Conservation (phyloP, 2,797 vertebrate species). For the Lateolabrax maculatus region DNA sequence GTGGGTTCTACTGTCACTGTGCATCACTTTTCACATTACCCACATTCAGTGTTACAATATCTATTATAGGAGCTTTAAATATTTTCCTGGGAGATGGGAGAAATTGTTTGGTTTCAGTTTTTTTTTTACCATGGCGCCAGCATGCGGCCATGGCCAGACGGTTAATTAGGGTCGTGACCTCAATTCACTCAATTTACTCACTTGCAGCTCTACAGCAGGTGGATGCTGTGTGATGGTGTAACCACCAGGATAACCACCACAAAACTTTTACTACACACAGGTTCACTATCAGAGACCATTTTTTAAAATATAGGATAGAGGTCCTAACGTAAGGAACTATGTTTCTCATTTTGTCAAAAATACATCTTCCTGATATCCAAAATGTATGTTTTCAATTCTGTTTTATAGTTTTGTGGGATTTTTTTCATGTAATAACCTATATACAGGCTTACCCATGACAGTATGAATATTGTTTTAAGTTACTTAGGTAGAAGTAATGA, state of each 20-base stretch:
- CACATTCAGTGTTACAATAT: neutral
- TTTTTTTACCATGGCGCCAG: slow-evolving; percentile 41
- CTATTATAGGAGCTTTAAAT: slow-evolving; percentile 2
- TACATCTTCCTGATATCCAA: neutral
- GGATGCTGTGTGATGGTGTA: slow-evolving; percentile 16
- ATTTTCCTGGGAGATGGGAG: neutral
- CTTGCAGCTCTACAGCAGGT: slow-evolving; percentile 5
- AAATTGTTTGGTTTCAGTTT: neutral
- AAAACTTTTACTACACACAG: slow-evolving; percentile 3
- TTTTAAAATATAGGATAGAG: neutral
- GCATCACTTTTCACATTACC: neutral
- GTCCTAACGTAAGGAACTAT: neutral
- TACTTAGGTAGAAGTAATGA: neutral
- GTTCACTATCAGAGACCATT: neutral
- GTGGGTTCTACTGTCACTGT: neutral
- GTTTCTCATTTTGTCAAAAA: neutral
- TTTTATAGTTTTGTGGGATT: neutral
- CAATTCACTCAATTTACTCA: slow-evolving; percentile 41
- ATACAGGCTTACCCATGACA: neutral
- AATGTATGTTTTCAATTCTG: neutral
- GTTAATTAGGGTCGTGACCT: slow-evolving; percentile 60
- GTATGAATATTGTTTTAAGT: neutral
- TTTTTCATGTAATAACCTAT: neutral
- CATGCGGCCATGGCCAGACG: slow-evolving; percentile 42
- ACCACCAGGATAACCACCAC: neutral